A percentile compares a stretch with the other conserved stretches of the same genome.
Conservation (phyloP, 2,797 vertebrate species). For the Acanthurus tractus region DNA sequence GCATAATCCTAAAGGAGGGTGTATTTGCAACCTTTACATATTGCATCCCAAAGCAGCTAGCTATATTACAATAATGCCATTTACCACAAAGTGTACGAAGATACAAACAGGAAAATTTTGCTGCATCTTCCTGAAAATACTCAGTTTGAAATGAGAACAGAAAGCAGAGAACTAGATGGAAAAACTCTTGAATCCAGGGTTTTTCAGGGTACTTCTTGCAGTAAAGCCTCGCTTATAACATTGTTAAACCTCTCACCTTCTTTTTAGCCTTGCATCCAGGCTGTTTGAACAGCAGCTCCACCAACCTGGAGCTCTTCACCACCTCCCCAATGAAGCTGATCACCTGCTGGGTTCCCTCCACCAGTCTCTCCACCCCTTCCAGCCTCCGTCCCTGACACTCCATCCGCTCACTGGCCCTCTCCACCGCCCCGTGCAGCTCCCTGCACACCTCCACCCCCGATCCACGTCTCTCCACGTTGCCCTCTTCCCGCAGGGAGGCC, state of each 20-base stretch:
- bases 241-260: constrained; percentile 73
- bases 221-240: neutral
- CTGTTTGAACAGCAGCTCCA: constrained; percentile 77
- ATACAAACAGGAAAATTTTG: neutral
- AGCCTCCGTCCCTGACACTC: constrained; percentile 85
- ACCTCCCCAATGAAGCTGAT: constrained; percentile 86
- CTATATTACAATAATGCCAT: constrained; percentile 20
- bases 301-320: constrained; percentile 85
- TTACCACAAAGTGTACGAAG: constrained; percentile 2
- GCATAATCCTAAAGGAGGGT: constrained; percentile 5
- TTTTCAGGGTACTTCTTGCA: neutral
- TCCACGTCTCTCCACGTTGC: constrained; percentile 26
- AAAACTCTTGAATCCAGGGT: neutral
- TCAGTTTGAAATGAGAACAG: neutral
- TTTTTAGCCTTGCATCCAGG: constrained; percentile 56
- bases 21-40: constrained; percentile 22
- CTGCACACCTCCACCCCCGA: constrained; percentile 75
- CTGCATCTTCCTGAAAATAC: neutral
- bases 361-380: constrained; percentile 87
- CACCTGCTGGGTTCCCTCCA: constrained; percentile 87
- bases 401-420: constrained; percentile 75
- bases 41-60: constrained; percentile 9
- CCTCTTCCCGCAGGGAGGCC: constrained; percentile 67
- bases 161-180: neutral
- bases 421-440: constrained; percentile 82